These are phyloP conservation scores for Drosophila miranda DNA, from an alignment of 1,140 invertebrate genomes.

Conservation along the genomic window DNA sequence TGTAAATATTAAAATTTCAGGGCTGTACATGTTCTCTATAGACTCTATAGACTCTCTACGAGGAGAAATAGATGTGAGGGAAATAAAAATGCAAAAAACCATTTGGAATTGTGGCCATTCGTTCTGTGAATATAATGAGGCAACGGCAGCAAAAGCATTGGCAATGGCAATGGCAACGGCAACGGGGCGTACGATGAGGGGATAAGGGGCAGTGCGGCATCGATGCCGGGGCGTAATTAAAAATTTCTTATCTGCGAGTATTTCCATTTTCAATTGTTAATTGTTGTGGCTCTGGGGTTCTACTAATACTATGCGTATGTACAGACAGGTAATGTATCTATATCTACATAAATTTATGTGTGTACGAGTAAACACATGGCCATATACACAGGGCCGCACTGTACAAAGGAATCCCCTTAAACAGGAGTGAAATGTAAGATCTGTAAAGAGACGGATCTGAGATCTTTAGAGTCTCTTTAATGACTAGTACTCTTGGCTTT, in stretches of 20 bases:
- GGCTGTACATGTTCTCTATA: not conserved
- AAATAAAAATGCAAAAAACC: constrained; percentile 16
- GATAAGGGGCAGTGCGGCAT: constrained; percentile 1
- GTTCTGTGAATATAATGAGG: too few relatives aligned
- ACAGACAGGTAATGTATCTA: too few relatives aligned
- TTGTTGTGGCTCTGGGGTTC: constrained; percentile 49
- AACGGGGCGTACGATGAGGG: too few relatives aligned
- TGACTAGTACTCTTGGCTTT: too few relatives aligned
- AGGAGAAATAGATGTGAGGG: constrained; percentile 9
- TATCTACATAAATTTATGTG: too few relatives aligned
- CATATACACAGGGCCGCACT: too few relatives aligned
- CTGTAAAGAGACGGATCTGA: too few relatives aligned
- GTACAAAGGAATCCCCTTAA: too few relatives aligned
- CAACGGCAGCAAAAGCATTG: not conserved
- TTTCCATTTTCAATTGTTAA: constrained; percentile 77
- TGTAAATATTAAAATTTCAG: too few relatives aligned
- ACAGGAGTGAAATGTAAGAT: too few relatives aligned
- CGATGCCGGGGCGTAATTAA: constrained; percentile 64
- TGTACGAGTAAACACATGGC: too few relatives aligned
- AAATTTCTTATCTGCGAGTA: constrained; percentile 45
- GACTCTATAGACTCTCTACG: not conserved
- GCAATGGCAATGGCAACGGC: not conserved
- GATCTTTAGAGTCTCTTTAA: too few relatives aligned
- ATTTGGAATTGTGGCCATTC: constrained; percentile 5
- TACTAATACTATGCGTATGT: constrained; percentile 11